Conservation (phyloP, 2,888 invertebrate genomes). For the Tenthredo scrophulariae region DNA sequence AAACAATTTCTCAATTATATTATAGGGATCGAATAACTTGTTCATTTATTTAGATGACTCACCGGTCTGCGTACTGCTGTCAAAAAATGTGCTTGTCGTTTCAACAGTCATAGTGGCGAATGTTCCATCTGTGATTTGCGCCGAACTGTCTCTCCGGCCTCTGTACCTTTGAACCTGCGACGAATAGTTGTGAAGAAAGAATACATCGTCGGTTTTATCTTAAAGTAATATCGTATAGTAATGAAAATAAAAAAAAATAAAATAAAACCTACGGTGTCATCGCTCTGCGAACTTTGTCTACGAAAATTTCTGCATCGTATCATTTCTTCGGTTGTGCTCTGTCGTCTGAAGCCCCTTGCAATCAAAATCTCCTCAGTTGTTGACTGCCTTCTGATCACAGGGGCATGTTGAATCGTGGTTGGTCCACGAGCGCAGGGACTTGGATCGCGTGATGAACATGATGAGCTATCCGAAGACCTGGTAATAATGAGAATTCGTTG, state of each 20-base stretch:
- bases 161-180: slow-evolving; percentile 78
- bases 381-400: slow-evolving; percentile 91
- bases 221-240: background rate
- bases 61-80: slow-evolving; percentile 96
- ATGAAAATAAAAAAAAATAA: background rate
- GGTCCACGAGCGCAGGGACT: slow-evolving; percentile 87
- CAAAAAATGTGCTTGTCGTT: slow-evolving; percentile 94
- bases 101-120: slow-evolving; percentile 96
- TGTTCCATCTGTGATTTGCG: slow-evolving; percentile 95
- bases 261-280: slow-evolving; percentile 83
- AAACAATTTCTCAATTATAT: background rate
- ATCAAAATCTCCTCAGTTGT: slow-evolving; percentile 95
- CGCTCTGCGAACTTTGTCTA: slow-evolving; percentile 94
- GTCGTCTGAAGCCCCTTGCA: slow-evolving; percentile 92
- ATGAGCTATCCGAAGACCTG: slow-evolving; percentile 81
- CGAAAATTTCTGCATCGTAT: slow-evolving; percentile 94
- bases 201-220: background rate
- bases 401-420: slow-evolving; percentile 76
- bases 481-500: background rate
- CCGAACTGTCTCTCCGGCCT: slow-evolving; percentile 90
- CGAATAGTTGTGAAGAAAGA: background rate
- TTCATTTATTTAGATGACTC: slow-evolving; percentile 75
- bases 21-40: background rate
- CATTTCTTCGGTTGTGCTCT: slow-evolving; percentile 96
- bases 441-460: slow-evolving; percentile 92